Base-by-base conservation (phyloP, 2,888 invertebrate genomes). In the Drosophila buzzatii region DNA sequence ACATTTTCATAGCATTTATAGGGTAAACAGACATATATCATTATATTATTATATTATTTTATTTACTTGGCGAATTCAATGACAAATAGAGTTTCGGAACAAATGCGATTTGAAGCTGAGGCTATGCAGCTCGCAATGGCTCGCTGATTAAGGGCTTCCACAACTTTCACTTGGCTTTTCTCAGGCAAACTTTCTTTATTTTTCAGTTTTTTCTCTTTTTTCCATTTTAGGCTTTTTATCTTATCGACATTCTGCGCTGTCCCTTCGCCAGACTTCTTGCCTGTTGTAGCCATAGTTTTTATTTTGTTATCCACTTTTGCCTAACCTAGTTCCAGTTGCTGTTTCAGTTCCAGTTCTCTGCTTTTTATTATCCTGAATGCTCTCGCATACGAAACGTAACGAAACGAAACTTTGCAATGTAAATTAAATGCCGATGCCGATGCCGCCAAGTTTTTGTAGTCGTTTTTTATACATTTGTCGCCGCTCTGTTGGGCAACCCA, bases 361-460 rank as follows among this genome's bases (percentile, higher is more conserved):
- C 69, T 74, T 76, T 86, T 86, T 86, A 84, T 82, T 84, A 86
- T 89, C n/a, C 87, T 73, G 78, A 61, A 81, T 81, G 71, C 75
- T 73, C 70, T 68, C 56, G 67, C 76, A 51, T 44, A 51, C 58
- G 65, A 60, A 52, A 52, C 35, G 52, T 14, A 76, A 59, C 65
- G 81, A 83, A 73, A 76, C 64, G 83, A 85, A 85, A 88, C 73
- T 84, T 85, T 85, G 76, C 82, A 82, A 86, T 89, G 87, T 85
- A 89, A 86, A 86, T 86, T 89, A 89, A 87, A 86, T 89, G 86
- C 76, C 81, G 71, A n/a, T n/a, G n/a, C n/a, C n/a, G n/a, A 86
- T 79, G 76, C 79, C 77, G 71, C 64, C 72, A 82, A 89, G 76
- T 82, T 84, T 88, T 81, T 77, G 81, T 75, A 73, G 73, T 70